Evolutionary conservation across 1,140 invertebrate genomes (phyloP), one percentile per base, ranked within the genome.

Genomic region (Hesperophylax magnus): DNA sequence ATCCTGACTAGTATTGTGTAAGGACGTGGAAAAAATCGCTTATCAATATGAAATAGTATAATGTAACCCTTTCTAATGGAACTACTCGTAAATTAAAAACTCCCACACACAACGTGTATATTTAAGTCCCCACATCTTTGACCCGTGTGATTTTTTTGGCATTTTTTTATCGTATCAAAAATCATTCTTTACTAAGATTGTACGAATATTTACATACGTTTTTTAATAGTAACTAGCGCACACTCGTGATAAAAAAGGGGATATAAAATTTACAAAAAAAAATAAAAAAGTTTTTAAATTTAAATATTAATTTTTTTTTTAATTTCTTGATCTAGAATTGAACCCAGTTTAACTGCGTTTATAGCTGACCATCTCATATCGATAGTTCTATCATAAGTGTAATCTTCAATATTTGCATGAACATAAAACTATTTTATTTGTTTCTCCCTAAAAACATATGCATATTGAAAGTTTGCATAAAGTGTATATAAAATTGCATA

Each of bases 1-100:
- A 11, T 31, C 27, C 11, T 27, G 31, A 34, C 63, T 27, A 6
- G 4, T n/a, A 34, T 22, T 31, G 24, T 31, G 24, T 34, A 15
- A 14, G 63, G 9, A 14, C 17, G 63, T 0, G 27, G 31, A 67
- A 34, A 31, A 67, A 67, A 34, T 27, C 9, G 63, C 63, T 61
- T 61, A 61, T 61, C 58, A 15, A 61, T 22, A 61, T 61, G 18
- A 61, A 61, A 61, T 61, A n/a, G n/a, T n/a, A 61, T 24, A 58
- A 58, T 58, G 15, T 61, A 2, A 61, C n/a, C 58, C 58, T 61
- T 61, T 61, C 8, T 22, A 61, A 61, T 9, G 14, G 58, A 61
- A 18, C 58, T 24, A 2, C 20, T 61, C 15, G 58, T 61, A 61
- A 61, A 18, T 61, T 61, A 61, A 61, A 7, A 2, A 24, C 5